Evolutionary conservation across 2,888 invertebrate genomes (phyloP).

Genomic region (Troilus luridus): DNA sequence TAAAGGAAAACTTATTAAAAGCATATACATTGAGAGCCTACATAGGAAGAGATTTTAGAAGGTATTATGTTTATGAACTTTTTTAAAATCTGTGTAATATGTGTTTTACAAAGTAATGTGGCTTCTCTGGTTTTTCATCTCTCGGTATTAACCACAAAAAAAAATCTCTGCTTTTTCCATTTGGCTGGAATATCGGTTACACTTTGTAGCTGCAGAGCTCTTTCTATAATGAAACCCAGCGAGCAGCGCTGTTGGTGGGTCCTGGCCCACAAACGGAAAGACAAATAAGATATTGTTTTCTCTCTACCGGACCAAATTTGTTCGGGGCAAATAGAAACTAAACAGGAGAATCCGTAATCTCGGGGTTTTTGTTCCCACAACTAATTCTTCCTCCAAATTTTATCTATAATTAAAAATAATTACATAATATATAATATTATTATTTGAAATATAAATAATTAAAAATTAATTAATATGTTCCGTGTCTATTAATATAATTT

Average conservation of each 20-base stretch:
- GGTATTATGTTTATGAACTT: too few species aligned
- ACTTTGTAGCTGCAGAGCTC: neutral
- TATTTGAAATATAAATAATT: too few species aligned
- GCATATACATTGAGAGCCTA: too few species aligned
- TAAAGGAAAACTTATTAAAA: too few species aligned
- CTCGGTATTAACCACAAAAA: neutral
- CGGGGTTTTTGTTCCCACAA: neutral
- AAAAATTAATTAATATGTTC: too few species aligned
- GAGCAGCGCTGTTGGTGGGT: neutral
- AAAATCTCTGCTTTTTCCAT: neutral
- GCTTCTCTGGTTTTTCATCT: neutral
- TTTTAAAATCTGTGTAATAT: too few species aligned
- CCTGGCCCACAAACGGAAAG: neutral
- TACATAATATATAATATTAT: too few species aligned
- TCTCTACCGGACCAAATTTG: neutral
- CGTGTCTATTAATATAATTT: too few species aligned
- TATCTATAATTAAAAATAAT: neutral
- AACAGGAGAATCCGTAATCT: neutral
- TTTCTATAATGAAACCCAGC: slow-evolving; percentile 12
- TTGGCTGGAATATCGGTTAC: neutral
- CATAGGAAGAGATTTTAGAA: too few species aligned
- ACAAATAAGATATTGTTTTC: slow-evolving; percentile 25
- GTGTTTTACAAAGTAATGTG: neutral
- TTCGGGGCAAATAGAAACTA: neutral
- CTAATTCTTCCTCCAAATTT: neutral